Percentiles rank a stretch among this genome's conserved stretches.
phyloP scores from a whole-genome alignment of 2,113 vertebrate species.

The Fregata magnificens region DNA sequence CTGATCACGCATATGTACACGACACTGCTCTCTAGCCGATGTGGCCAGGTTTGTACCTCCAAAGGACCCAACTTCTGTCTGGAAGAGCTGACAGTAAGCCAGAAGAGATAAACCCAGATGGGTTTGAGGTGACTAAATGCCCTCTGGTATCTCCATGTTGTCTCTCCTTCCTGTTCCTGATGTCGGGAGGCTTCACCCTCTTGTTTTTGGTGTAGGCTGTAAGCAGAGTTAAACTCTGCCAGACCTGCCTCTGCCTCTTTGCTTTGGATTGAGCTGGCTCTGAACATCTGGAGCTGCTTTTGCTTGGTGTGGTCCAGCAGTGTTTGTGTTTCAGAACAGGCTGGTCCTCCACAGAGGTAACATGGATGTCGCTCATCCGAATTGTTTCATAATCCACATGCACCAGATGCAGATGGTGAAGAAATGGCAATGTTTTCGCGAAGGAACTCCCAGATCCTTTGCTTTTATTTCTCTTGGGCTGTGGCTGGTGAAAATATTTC shows the following conservation, averaged over 20 bases:
- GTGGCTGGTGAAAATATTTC: background rate
- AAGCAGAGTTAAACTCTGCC: background rate
- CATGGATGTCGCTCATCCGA: background rate
- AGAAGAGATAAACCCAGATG: background rate
- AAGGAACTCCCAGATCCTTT: background rate
- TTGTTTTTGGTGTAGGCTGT: background rate
- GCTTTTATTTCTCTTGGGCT: background rate
- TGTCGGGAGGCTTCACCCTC: background rate
- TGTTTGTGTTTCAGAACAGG: background rate
- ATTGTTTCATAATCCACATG: background rate
- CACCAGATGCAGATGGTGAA: background rate
- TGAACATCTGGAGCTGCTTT: background rate
- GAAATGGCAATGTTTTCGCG: background rate
- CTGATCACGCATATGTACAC: background rate
- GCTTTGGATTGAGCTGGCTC: background rate
- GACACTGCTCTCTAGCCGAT: background rate
- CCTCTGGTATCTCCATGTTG: background rate
- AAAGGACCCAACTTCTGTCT: background rate
- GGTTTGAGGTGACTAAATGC: background rate
- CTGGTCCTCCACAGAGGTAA: background rate
- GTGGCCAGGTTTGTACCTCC: background rate
- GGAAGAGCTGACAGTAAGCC: background rate
- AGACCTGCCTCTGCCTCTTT: background rate
- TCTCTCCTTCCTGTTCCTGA: background rate
- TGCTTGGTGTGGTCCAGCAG: background rate